These are phyloP conservation scores for Pocillopora damicornis DNA, from an alignment of 64 coral and sea anemone species.

Conservation along the genomic window DNA sequence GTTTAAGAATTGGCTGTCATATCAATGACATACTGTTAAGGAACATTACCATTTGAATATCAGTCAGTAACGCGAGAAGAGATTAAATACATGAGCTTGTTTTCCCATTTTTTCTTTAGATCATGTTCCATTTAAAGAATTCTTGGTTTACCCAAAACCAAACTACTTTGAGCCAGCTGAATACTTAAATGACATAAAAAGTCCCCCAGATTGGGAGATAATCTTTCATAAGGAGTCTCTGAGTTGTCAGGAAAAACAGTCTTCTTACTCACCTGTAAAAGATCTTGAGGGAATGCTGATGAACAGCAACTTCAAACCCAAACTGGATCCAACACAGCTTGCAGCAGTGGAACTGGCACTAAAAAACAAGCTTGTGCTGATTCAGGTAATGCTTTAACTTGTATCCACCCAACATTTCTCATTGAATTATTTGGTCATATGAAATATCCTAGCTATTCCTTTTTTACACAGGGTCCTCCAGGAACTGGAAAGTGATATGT, in stretches of 20 bases:
- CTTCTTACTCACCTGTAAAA: conserved; percentile 11
- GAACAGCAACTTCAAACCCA: not conserved
- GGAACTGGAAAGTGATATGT: conserved; percentile 72
- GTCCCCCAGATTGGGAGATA: conserved; percentile 41
- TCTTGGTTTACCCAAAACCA: conserved; percentile 36
- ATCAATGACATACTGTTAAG: too few relatives aligned
- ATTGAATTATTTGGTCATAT: not conserved
- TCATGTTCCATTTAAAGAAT: conserved; percentile 50
- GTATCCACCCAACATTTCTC: not conserved
- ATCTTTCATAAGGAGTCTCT: conserved; percentile 19
- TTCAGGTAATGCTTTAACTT: conserved; percentile 42
- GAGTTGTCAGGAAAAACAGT: not conserved
- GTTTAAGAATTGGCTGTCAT: too few relatives aligned
- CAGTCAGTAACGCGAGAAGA: not conserved
- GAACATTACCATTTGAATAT: not conserved
- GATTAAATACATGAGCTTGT: not conserved
- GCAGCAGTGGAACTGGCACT: conserved; percentile 63
- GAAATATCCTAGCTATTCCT: not conserved
- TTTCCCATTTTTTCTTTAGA: conserved; percentile 16
- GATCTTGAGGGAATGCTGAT: conserved; percentile 29
- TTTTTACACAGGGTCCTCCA: conserved; percentile 58
- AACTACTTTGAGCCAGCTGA: conserved; percentile 10
- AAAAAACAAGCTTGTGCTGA: conserved; percentile 63
- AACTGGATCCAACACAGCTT: conserved; percentile 80
- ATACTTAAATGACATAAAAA: conserved; percentile 30